Conservation (phyloP, 2,113 vertebrate species). For the Sander vitreus region DNA sequence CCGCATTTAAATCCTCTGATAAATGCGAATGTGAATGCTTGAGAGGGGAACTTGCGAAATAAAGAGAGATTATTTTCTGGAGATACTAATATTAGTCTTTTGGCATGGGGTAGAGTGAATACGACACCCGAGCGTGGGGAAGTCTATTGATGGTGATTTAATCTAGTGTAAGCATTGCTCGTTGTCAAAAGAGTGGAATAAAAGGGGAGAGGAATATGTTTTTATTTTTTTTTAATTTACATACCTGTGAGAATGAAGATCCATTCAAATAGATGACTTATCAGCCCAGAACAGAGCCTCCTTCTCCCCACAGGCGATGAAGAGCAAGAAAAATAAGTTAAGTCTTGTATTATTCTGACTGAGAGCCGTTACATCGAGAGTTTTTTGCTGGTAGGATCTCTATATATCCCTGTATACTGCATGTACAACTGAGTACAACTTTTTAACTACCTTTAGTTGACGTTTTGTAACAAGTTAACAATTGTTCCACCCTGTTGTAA, state of each 20-base stretch:
- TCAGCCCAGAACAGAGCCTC: slow-evolving; percentile 80
- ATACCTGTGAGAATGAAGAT: slow-evolving; percentile 79
- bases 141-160: slow-evolving; percentile 81
- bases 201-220: slow-evolving; percentile 65
- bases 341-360: slow-evolving; percentile 66
- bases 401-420: slow-evolving; percentile 4
- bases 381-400: slow-evolving; percentile 42
- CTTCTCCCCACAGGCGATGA: slow-evolving; percentile 70
- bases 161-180: slow-evolving; percentile 80
- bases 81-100: slow-evolving; percentile 88
- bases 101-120: slow-evolving; percentile 78
- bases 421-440: slow-evolving; percentile 57
- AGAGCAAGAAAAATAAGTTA: slow-evolving; percentile 76
- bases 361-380: slow-evolving; percentile 21
- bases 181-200: slow-evolving; percentile 75
- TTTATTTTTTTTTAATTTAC: slow-evolving; percentile 78
- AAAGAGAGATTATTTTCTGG: slow-evolving; percentile 86
- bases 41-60: slow-evolving; percentile 82
- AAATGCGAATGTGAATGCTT: slow-evolving; percentile 83
- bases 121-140: slow-evolving; percentile 77
- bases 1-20: slow-evolving; percentile 88
- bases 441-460: slow-evolving; percentile 43
- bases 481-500: slow-evolving; percentile 28
- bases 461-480: slow-evolving; percentile 30
- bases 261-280: slow-evolving; percentile 82